Percentiles rank a stretch among this genome's conserved stretches.
phyloP scores from a whole-genome alignment of 2,888 invertebrate species.

The Bombylius discolor region DNA sequence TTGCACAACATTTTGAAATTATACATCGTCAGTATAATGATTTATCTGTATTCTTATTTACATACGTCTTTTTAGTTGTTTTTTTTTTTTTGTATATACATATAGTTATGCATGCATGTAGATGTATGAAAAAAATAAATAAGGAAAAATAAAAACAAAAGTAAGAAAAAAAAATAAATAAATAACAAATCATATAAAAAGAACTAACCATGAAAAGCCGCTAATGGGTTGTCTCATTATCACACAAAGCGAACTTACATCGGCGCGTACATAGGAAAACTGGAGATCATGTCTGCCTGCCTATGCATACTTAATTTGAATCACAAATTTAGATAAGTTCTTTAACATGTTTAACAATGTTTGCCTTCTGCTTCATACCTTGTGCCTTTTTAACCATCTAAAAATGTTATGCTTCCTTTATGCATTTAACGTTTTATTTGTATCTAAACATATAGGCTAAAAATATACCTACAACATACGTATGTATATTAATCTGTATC shows the following conservation, averaged over 20 bases:
- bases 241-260: conserved; percentile 8
- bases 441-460: no score
- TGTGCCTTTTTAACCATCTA: background rate
- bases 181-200: background rate
- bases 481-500: no score
- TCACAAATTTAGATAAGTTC: conserved; percentile 14
- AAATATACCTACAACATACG: no score
- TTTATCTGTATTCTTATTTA: no score
- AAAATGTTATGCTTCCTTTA: no score
- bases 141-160: background rate
- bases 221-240: conserved; percentile 10
- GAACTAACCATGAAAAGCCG: conserved; percentile 2
- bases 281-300: conserved; percentile 5
- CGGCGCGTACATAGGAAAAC: conserved; percentile 5
- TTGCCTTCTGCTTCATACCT: conserved; percentile 7
- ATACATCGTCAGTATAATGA: no score
- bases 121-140: background rate
- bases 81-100: no score
- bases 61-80: no score
- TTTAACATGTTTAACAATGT: conserved; percentile 14
- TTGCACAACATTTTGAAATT: no score
- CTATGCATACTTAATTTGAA: conserved; percentile 12
- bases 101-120: no score
- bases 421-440: no score
- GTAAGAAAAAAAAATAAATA: background rate